These are phyloP conservation scores for Characodon lateralis DNA, from an alignment of 2,797 vertebrate genomes.

Conservation along the genomic window DNA sequence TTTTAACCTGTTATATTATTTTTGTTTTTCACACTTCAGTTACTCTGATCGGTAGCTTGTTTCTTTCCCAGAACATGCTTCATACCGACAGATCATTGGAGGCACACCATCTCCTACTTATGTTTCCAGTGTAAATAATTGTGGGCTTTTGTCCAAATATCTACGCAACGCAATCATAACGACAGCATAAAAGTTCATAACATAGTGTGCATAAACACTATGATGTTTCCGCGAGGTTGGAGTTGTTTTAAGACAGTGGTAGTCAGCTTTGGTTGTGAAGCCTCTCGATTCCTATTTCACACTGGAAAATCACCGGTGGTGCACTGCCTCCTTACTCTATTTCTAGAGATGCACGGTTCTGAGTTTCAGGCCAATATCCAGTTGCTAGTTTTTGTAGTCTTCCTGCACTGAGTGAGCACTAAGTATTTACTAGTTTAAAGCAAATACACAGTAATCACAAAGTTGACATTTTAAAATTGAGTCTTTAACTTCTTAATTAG, in stretches of 20 bases:
- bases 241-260: too few relatives aligned
- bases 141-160: not conserved
- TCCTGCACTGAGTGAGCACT: not conserved
- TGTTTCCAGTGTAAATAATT: not conserved
- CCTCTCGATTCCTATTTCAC: too few relatives aligned
- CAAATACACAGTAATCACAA: not conserved
- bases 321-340: too few relatives aligned
- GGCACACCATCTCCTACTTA: too few relatives aligned
- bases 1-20: not conserved
- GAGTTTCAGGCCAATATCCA: too few relatives aligned
- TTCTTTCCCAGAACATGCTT: not conserved
- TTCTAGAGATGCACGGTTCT: too few relatives aligned
- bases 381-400: not conserved
- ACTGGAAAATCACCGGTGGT: too few relatives aligned
- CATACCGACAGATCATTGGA: not conserved
- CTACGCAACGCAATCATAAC: not conserved
- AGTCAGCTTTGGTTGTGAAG: too few relatives aligned
- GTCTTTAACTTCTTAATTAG: not conserved
- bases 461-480: not conserved
- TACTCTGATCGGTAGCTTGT: not conserved
- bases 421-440: not conserved
- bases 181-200: too few relatives aligned
- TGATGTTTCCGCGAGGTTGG: too few relatives aligned
- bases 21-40: not conserved
- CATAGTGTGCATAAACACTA: too few relatives aligned